These are phyloP conservation scores for Corythoichthys intestinalis DNA, from an alignment of 2,113 vertebrate species.

Conservation along the genomic window DNA sequence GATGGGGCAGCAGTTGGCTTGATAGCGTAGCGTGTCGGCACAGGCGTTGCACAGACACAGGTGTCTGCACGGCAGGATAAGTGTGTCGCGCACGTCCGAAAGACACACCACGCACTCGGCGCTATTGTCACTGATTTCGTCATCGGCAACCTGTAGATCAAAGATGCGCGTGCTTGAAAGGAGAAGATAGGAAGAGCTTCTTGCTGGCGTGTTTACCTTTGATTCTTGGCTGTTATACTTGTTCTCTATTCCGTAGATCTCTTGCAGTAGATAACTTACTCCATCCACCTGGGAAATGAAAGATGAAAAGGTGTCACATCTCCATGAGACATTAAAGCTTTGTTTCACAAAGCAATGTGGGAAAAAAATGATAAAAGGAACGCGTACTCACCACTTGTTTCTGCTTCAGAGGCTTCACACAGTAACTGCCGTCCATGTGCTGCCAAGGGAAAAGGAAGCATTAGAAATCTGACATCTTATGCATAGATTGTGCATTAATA, in stretches of 20 bases:
- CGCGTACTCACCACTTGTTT: slow-evolving; percentile 90
- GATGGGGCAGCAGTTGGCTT: slow-evolving; percentile 97
- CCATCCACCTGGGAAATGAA: slow-evolving; percentile 85
- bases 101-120: slow-evolving; percentile 97
- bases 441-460: slow-evolving; percentile 53
- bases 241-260: slow-evolving; percentile 99
- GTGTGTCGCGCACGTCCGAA: slow-evolving; percentile 91
- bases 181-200: background rate
- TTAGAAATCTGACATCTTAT: background rate
- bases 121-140: slow-evolving; percentile 96
- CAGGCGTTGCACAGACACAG: slow-evolving; percentile 92
- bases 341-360: slow-evolving; percentile 7
- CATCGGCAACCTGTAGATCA: slow-evolving; percentile 81
- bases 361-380: slow-evolving; percentile 9
- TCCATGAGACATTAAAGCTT: slow-evolving; percentile 18
- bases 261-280: slow-evolving; percentile 96
- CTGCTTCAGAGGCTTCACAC: slow-evolving; percentile 97
- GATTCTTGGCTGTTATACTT: slow-evolving; percentile 95
- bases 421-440: slow-evolving; percentile 93
- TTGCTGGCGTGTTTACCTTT: slow-evolving; percentile 72
- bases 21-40: slow-evolving; percentile 92
- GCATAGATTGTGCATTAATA: background rate
- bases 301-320: slow-evolving; percentile 9
- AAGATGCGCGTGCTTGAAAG: too few species aligned
- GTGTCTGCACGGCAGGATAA: slow-evolving; percentile 95